Base-by-base conservation (phyloP, 2,797 vertebrate genomes). In the Dryobates pubescens region DNA sequence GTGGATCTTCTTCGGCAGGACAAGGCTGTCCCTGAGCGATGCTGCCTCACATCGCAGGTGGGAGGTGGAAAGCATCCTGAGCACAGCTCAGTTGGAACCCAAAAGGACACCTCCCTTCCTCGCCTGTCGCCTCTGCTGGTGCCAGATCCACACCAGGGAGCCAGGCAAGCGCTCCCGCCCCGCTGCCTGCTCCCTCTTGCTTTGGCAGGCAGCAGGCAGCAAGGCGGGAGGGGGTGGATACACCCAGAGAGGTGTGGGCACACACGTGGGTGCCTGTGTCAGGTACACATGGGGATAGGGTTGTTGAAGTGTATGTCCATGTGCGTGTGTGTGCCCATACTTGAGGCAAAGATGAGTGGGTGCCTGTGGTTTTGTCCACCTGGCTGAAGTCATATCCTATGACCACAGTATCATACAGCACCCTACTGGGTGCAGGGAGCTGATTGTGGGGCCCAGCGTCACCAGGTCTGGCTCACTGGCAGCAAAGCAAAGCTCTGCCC, bases 241-340 rank as follows among this genome's bases (percentile, higher is more conserved):
- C 51, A 41, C 13, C 34, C 4, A 1, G 34, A 72, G 88, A 75
- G 26, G 17, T 43, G 59, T 68, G 74, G 54, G 43, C n/a, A 24
- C 59, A 56, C 47, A 68, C 4, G 1, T 30, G n/a, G 26, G 5
- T 41, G 49, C 11, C 30, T 3, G 0, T 29, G 49, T n/a, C 1
- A 2, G 65, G 12, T 45, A 24, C 0, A 3, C 0, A 0, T 17
- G 51, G 41, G 36, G 59, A 17, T 7, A 32, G 56, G 29, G 23
- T 29, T 0, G 0, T 49, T 57, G 13, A 1, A 23, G 19, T 22
- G 43, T 22, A 34, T 0, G 0, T 34, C 38, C 19, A 1, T 22
- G 17, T 24, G 29, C 17, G 16, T 24, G 26, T 29, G 17, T 36
- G 38, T 20, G 27, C 59, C 68, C 57, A 5, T 32, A 36, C 4